A percentile compares a stretch with the other conserved stretches of the same genome.
Evolutionary conservation across 2,797 vertebrate species (phyloP).

Genomic region (Cyclura pinguis): DNA sequence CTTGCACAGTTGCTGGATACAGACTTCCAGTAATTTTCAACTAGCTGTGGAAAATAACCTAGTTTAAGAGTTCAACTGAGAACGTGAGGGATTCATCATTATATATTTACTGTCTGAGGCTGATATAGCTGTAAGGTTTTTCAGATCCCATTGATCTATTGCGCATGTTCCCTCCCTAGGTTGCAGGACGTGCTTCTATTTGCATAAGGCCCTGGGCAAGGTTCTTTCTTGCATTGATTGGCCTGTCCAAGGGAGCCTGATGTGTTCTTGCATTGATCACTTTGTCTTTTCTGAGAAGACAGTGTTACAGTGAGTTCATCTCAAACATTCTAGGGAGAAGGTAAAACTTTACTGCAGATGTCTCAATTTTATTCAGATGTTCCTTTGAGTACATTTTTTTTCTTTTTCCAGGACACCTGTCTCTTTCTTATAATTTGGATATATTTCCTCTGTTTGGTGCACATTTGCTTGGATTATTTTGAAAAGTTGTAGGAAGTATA

Average conservation of each 20-base stretch:
- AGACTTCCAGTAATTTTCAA: slow-evolving; percentile 73
- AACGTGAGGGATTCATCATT: slow-evolving; percentile 93
- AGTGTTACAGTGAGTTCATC: slow-evolving; percentile 95
- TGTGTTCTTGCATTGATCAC: slow-evolving; percentile 98
- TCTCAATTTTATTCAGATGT: slow-evolving; percentile 84
- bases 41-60: slow-evolving; percentile 79
- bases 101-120: slow-evolving; percentile 94
- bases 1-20: slow-evolving; percentile 53
- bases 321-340: slow-evolving; percentile 87
- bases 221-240: slow-evolving; percentile 99
- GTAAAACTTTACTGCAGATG: slow-evolving; percentile 87
- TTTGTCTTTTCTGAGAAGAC: slow-evolving; percentile 94
- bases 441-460: slow-evolving; percentile 62
- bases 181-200: slow-evolving; percentile 96
- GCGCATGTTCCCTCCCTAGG: slow-evolving; percentile 95
- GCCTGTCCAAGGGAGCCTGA: slow-evolving; percentile 96
- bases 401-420: slow-evolving; percentile 52
- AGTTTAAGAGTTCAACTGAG: slow-evolving; percentile 89
- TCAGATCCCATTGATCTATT: slow-evolving; percentile 96
- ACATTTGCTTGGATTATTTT: slow-evolving; percentile 51
- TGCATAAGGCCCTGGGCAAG: slow-evolving; percentile 99
- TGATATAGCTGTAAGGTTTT: slow-evolving; percentile 97
- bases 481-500: slow-evolving; percentile 67
- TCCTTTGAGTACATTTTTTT: slow-evolving; percentile 73
- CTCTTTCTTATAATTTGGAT: slow-evolving; percentile 64